Conservation (phyloP, 2,888 invertebrate genomes). For the Sipha maydis region DNA sequence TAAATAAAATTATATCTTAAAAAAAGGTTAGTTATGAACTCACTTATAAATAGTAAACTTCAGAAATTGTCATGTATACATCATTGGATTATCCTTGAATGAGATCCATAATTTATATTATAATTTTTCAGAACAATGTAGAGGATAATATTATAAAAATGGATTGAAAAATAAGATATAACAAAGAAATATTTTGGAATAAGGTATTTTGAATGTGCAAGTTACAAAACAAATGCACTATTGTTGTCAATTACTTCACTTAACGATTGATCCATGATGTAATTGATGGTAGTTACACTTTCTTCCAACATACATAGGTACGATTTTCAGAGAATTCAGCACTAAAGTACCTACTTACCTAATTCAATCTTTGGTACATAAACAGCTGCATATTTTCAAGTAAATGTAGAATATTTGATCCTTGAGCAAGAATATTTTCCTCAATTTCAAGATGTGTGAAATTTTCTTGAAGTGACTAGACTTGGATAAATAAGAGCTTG, state of each 20-base stretch:
- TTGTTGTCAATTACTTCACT: constrained; percentile 16
- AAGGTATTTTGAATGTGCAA: constrained; percentile 4
- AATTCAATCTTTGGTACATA: constrained; percentile 38
- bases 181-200: constrained; percentile 26
- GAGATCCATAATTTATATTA: constrained; percentile 25
- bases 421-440: constrained; percentile 3
- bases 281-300: constrained; percentile 20
- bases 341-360: constrained; percentile 57
- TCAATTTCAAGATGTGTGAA: constrained; percentile 13
- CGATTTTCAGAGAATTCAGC: constrained; percentile 41
- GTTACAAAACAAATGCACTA: constrained; percentile 28
- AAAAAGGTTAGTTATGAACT: neutral
- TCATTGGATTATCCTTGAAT: constrained; percentile 21
- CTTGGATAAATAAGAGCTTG: too few species aligned
- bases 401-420: neutral
- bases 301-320: constrained; percentile 36
- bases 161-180: constrained; percentile 24
- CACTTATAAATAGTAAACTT: neutral
- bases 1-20: neutral
- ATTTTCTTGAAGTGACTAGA: constrained; percentile 32
- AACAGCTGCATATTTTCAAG: constrained; percentile 15
- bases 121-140: constrained; percentile 1
- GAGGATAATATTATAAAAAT: constrained; percentile 19
- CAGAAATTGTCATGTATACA: neutral
- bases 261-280: constrained; percentile 27